phyloP scores from a whole-genome alignment of 2,113 vertebrate genomes.

The Maccullochella peelii region DNA sequence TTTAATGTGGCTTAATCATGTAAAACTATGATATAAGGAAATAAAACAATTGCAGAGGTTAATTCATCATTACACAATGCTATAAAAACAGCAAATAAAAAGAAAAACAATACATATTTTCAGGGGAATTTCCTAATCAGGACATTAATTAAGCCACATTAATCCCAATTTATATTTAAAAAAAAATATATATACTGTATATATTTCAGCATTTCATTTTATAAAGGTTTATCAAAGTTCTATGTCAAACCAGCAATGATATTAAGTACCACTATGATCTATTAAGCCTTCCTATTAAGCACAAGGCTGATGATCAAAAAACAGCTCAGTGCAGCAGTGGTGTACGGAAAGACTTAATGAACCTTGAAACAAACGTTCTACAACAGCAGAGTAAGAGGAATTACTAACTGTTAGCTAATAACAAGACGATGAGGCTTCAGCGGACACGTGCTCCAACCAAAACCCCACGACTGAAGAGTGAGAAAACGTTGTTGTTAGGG shows the following conservation, averaged over 20 bases:
- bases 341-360: not conserved
- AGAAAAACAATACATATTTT: not conserved
- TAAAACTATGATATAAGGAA: not conserved
- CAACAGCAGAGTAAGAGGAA: not conserved
- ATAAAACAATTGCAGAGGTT: not conserved
- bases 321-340: not conserved
- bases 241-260: not conserved
- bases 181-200: too few relatives aligned
- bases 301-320: not conserved
- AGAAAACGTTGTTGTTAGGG: not conserved
- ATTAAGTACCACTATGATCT: not conserved
- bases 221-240: not conserved
- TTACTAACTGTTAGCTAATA: too few relatives aligned
- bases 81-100: not conserved
- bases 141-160: not conserved
- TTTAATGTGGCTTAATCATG: not conserved
- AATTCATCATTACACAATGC: not conserved
- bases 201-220: not conserved
- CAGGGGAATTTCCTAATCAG: not conserved
- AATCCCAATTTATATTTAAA: not conserved
- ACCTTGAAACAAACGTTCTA: not conserved
- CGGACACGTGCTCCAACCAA: not conserved
- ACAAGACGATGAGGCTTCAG: not conserved
- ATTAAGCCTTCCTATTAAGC: not conserved
- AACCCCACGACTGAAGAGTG: not conserved